Evolutionary conservation across 1,140 invertebrate species (phyloP).

Genomic region (Nixonia krombeini): DNA sequence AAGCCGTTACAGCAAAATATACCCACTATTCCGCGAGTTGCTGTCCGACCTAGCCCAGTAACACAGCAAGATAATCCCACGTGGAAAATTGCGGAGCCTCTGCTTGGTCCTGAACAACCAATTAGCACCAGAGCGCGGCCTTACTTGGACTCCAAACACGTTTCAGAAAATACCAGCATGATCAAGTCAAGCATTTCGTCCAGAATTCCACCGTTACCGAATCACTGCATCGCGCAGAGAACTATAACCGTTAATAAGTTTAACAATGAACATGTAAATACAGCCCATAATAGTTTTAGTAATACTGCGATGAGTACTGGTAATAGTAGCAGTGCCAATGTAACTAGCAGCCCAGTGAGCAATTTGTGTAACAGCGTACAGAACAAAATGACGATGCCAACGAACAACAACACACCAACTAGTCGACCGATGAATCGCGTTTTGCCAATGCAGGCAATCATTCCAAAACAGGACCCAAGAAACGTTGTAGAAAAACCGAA

Average conservation of each 20-base stretch:
- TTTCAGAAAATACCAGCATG: slow-evolving; percentile 68
- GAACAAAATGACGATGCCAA: slow-evolving; percentile 62
- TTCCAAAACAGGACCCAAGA: slow-evolving; percentile 54
- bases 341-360: slow-evolving; percentile 30
- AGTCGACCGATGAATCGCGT: slow-evolving; percentile 81
- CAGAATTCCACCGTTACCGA: slow-evolving; percentile 59
- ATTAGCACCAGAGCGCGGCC: slow-evolving; percentile 60
- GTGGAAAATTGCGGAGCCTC: slow-evolving; percentile 61
- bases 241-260: slow-evolving; percentile 53
- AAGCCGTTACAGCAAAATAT: slow-evolving; percentile 47
- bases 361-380: slow-evolving; percentile 43
- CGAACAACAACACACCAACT: slow-evolving; percentile 56
- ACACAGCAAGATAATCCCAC: slow-evolving; percentile 36
- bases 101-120: slow-evolving; percentile 56
- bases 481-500: slow-evolving; percentile 55
- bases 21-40: slow-evolving; percentile 62
- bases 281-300: slow-evolving; percentile 52
- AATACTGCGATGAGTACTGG: slow-evolving; percentile 36
- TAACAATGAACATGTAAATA: slow-evolving; percentile 51
- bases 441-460: slow-evolving; percentile 77
- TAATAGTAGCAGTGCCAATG: slow-evolving; percentile 34
- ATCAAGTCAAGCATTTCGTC: slow-evolving; percentile 66
- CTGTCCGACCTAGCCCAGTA: slow-evolving; percentile 62
- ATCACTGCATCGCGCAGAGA: slow-evolving; percentile 59
- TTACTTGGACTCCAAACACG: slow-evolving; percentile 66